Base-by-base conservation (phyloP, 2,888 invertebrate genomes). In the Sarcophaga caerulescens region DNA sequence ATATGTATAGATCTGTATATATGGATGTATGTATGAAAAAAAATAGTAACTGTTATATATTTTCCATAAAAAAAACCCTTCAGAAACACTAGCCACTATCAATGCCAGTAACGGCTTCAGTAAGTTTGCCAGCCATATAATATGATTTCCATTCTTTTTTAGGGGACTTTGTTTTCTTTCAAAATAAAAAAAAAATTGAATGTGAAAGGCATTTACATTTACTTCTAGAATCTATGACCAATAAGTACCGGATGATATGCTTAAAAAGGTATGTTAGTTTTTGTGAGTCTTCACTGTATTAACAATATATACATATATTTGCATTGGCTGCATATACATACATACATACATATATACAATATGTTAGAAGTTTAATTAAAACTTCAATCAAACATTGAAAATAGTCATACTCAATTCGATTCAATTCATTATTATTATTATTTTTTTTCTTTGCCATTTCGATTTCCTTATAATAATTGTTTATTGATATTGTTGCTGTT, bases 301-400 rank as follows among this genome's bases (percentile, higher is more conserved):
- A 10, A 1, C 11, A n/a, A 45, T 71, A 68, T 52, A 69, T 69
- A 45, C 65, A 68, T 52, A 69, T 69, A 60, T 68, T 68, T 23
- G 52, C 25, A 73, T 23, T 65, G 44, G n/a, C 59, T 12, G 52
- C 17, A 52, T 52, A 52, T 52, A 52, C 52, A 47, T 47, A 47
- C 47, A 47, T 47, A 52, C 52, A 17, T 47, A 14, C 12, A 0
- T 47, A 14, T 3, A 0, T 12, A 52, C 17, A 35, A 35, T 35
- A 35, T 35, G 10, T 8, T 87, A 87, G 89, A 89, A 89, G 90
- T 92, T 88, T 89, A 89, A 90, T 90, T 90, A 90, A 91, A 90
- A 90, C 89, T 90, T 90, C 90, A 90, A 90, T 91, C 90, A 90
- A 35, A 89, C 85, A 19, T 68, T 81, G 2, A 45, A 62, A 45